Conservation (phyloP, 2,113 vertebrate genomes). For the Physeter macrocephalus region DNA sequence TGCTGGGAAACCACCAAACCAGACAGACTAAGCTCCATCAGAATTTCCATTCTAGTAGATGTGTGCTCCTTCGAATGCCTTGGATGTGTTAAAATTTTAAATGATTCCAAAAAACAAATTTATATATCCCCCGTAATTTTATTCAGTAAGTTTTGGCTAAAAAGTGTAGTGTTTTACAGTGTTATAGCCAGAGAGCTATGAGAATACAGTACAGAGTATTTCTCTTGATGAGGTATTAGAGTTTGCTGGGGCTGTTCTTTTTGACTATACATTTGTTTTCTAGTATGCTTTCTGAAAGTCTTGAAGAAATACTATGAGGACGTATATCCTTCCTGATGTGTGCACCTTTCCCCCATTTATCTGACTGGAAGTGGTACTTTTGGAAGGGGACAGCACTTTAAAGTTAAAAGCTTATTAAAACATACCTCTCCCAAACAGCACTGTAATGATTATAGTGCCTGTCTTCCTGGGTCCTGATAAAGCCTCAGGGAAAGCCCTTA, state of each 20-base stretch:
- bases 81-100: neutral
- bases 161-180: neutral
- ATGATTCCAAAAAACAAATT: neutral
- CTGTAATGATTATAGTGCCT: neutral
- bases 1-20: neutral
- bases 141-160: neutral
- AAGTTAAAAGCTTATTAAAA: neutral
- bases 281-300: neutral
- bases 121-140: neutral
- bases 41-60: neutral
- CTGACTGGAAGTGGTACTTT: neutral
- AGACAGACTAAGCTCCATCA: neutral
- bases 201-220: neutral
- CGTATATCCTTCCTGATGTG: neutral
- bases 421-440: neutral
- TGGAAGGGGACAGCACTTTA: neutral
- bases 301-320: neutral
- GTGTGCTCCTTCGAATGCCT: neutral
- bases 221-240: neutral
- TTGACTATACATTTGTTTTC: neutral
- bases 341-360: neutral
- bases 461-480: neutral
- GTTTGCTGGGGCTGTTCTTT: neutral
- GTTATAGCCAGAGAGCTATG: neutral
- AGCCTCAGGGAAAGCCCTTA: neutral